Evolutionary conservation across 2,888 invertebrate genomes (phyloP).

Genomic region (Epiblema foenella): DNA sequence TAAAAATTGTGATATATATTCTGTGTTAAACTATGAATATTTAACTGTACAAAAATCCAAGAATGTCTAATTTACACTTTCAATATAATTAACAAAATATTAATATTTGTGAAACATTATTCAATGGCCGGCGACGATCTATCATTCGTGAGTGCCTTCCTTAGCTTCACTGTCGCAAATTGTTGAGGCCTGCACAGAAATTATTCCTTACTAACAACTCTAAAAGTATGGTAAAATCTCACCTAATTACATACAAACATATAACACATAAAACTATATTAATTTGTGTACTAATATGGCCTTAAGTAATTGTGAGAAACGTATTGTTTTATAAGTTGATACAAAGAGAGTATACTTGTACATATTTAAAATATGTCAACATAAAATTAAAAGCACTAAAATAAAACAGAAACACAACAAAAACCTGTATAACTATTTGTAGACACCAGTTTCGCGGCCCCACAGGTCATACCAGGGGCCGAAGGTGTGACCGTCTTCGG

Average conservation of each 20-base stretch:
- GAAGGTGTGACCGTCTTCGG: conserved; percentile 88
- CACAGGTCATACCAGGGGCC: conserved; percentile 96
- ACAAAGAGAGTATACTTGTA: conserved; percentile 22
- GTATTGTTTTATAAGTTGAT: conserved; percentile 31
- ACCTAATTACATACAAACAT: conserved; percentile 22
- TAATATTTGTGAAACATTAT: conserved; percentile 72
- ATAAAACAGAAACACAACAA: conserved; percentile 53
- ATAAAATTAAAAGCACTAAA: conserved; percentile 46
- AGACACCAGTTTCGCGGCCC: conserved; percentile 90
- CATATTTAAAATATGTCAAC: conserved; percentile 41
- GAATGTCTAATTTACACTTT: conserved; percentile 81
- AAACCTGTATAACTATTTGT: conserved; percentile 75
- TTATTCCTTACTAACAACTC: conserved; percentile 38
- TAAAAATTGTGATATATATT: conserved; percentile 84
- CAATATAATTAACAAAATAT: conserved; percentile 80
- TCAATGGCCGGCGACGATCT: conserved; percentile 91
- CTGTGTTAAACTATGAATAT: conserved; percentile 85
- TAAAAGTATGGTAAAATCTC: conserved; percentile 36
- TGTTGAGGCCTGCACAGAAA: conserved; percentile 90
- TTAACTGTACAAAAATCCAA: conserved; percentile 85
- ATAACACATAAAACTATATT: conserved; percentile 26
- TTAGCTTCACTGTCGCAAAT: conserved; percentile 94
- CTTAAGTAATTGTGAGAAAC: conserved; percentile 40
- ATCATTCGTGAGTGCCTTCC: conserved; percentile 94
- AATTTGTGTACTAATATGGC: conserved; percentile 43